Evolutionary conservation across 1,140 invertebrate species (phyloP).

Genomic region (Drosophila neocordata): DNA sequence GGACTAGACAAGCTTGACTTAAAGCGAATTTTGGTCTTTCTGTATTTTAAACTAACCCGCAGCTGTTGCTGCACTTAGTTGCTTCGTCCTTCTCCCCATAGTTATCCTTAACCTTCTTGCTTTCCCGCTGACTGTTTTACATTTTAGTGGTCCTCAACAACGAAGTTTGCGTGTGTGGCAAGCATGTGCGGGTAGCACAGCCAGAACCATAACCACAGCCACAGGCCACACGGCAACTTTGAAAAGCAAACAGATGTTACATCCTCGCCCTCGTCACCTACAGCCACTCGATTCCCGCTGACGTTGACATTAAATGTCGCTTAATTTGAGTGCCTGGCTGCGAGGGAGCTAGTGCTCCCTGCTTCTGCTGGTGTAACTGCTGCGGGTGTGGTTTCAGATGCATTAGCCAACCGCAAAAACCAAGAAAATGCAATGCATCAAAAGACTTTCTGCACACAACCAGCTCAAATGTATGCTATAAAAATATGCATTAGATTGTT

Average conservation of each 20-base stretch:
- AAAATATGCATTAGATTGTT: neutral
- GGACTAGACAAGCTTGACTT: slow-evolving; percentile 30
- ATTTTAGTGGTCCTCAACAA: slow-evolving; percentile 39
- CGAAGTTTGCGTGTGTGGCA: slow-evolving; percentile 27
- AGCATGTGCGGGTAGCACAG: slow-evolving; percentile 42
- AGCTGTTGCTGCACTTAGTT: slow-evolving; percentile 68
- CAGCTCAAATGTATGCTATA: slow-evolving; percentile 5
- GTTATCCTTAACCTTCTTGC: neutral
- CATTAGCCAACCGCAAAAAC: slow-evolving; percentile 6
- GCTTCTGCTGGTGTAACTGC: slow-evolving; percentile 28
- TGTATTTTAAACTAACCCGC: slow-evolving; percentile 34
- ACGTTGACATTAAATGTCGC: slow-evolving; percentile 57
- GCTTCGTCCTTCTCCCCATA: slow-evolving; percentile 3
- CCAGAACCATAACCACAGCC: slow-evolving; percentile 2
- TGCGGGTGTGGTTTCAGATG: slow-evolving; percentile 23
- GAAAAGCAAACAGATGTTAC: slow-evolving; percentile 47
- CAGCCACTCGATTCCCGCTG: slow-evolving; percentile 1
- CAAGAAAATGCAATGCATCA: slow-evolving; percentile 8
- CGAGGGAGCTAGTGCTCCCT: slow-evolving; percentile 10
- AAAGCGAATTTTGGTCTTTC: slow-evolving; percentile 30
- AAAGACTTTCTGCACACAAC: neutral
- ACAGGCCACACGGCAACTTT: slow-evolving; percentile 56
- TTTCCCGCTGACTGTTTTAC: slow-evolving; percentile 36
- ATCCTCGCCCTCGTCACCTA: neutral
- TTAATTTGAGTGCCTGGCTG: slow-evolving; percentile 60